Evolutionary conservation across 2,888 invertebrate species (phyloP), one percentile per base, ranked within the genome.

Genomic region (Hymenopus coronatus): DNA sequence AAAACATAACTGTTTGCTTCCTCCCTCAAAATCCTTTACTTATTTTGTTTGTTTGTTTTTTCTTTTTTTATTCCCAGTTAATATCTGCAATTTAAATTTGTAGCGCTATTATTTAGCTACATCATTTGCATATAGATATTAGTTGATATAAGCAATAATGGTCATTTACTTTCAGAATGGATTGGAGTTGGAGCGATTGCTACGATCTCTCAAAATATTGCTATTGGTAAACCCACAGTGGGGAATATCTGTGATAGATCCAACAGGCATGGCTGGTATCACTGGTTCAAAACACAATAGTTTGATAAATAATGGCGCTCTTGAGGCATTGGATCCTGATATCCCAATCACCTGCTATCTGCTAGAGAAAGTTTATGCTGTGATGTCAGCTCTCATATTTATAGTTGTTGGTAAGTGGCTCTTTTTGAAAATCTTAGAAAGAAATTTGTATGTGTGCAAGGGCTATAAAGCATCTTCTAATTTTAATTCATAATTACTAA

Each of bases 171-270:
- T 82, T 6, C 30, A 88, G 88, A 33, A 14, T 54, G 33, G 20
- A n/a, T 6, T 27, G 27, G 7, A 28, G 28, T 83, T 83, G 82
- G 70, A 88, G 28, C 25, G 28, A n/a, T 40, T 70, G 46, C 81
- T 89, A 2, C 85, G 85, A 82, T 28, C 85, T 86, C 82, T 96
- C 87, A 95, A 97, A 92, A 95, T 97, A 85, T 93, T 97, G 85
- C 94, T 96, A 25, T 94, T 96, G 82, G 94, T 94, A 90, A 97
- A 97, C 92, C 96, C 96, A 0, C 94, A 96, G 87, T 97, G 97
- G 97, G 96, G 96, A 15, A 94, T 97, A 25, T 94, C 94, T 90
- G 94, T 96, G 25, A 83, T 89, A 30, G 85, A 85, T 28, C 30
- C 83, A 20, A 20, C 85, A 27, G 86, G 82, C 82, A n/a, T 28